These are phyloP conservation scores for Aethes cnicana DNA, from an alignment of 2,888 invertebrate genomes.

Conservation along the genomic window DNA sequence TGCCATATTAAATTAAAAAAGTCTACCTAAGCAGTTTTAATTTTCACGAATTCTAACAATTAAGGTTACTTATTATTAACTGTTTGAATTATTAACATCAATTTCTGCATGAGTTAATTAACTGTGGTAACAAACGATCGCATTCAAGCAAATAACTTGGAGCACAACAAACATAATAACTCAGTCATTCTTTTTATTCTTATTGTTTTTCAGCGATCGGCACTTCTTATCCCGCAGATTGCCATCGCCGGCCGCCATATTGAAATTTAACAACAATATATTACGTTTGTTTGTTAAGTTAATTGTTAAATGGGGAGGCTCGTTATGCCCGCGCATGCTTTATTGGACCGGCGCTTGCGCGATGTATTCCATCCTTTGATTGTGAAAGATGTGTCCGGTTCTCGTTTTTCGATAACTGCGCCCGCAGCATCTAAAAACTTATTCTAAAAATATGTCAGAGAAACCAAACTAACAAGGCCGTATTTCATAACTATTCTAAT, in stretches of 20 bases:
- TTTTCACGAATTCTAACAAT: no score
- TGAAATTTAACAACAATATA: slow-evolving; percentile 80
- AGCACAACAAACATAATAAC: slow-evolving; percentile 53
- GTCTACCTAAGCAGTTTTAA: no score
- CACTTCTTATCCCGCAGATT: slow-evolving; percentile 47
- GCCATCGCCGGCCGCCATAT: slow-evolving; percentile 64
- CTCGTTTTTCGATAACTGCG: slow-evolving; percentile 47
- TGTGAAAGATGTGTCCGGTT: slow-evolving; percentile 74
- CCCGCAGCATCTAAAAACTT: slow-evolving; percentile 38
- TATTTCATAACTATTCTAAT: slow-evolving; percentile 17
- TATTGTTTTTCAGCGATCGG: no score
- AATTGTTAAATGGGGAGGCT: slow-evolving; percentile 78
- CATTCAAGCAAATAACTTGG: slow-evolving; percentile 49
- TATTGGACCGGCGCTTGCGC: slow-evolving; percentile 62
- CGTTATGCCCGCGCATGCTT: slow-evolving; percentile 75
- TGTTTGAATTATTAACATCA: slow-evolving; percentile 2
- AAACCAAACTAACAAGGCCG: no score
- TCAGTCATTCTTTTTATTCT: no score
- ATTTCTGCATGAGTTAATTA: slow-evolving; percentile 39
- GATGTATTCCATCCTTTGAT: slow-evolving; percentile 63
- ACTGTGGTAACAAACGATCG: slow-evolving; percentile 39
- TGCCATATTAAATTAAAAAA: no score
- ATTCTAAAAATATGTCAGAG: neutral
- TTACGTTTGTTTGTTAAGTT: slow-evolving; percentile 83
- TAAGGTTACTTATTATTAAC: no score